Evolutionary conservation across 2,113 vertebrate genomes (phyloP).

Genomic region (Dipodomys stephensi): DNA sequence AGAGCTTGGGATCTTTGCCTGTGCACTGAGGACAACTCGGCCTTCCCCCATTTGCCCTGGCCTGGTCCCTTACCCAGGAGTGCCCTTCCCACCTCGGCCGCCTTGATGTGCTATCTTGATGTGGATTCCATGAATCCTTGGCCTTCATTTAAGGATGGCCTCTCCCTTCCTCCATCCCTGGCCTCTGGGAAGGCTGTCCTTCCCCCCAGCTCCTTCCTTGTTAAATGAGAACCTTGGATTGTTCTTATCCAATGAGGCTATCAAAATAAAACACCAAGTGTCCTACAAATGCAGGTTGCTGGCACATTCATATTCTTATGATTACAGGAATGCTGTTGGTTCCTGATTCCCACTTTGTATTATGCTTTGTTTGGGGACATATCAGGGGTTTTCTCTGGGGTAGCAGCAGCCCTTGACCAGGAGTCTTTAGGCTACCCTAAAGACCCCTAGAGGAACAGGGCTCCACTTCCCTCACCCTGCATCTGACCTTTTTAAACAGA

Average conservation of each 20-base stretch:
- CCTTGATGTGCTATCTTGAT: not conserved
- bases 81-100: not conserved
- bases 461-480: not conserved
- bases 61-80: too few relatives aligned
- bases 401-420: not conserved
- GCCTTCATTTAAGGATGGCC: not conserved
- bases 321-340: not conserved
- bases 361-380: not conserved
- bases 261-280: not conserved
- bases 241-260: not conserved
- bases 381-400: not conserved
- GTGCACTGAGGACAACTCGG: rapidly evolving
- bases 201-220: too few relatives aligned
- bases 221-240: not conserved
- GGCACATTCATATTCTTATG: not conserved
- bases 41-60: not conserved
- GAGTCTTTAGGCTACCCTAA: too few relatives aligned
- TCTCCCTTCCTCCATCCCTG: not conserved
- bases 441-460: too few relatives aligned
- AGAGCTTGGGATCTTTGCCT: too few relatives aligned
- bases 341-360: not conserved
- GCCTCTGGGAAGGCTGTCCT: not conserved
- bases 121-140: not conserved
- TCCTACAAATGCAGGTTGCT: not conserved
- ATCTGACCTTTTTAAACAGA: rapidly evolving